Evolutionary conservation across 2,797 vertebrate genomes (phyloP), one percentile per base, ranked within the genome.

Genomic region (Apogon hyalosoma): DNA sequence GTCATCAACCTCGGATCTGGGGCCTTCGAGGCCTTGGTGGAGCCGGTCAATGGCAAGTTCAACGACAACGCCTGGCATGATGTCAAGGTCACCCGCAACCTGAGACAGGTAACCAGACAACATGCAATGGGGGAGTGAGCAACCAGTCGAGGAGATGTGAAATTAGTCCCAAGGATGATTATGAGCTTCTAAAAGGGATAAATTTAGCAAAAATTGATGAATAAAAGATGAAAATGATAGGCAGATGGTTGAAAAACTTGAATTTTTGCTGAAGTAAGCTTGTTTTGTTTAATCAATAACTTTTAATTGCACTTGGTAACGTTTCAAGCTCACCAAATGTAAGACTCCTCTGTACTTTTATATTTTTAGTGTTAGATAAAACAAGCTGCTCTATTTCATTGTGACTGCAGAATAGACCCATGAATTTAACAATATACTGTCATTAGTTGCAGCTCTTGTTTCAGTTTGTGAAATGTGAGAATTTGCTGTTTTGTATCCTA

Each of bases 51-150:
- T 90, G 98, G 98, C 92, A 99, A 99, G 94, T 99, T 98, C 97
- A 98, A 98, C 96, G 97, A 98, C 96, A 98, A 98, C 96, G 93
- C 94, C 94, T 99, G 97, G 98, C 97, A 99, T 93, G 97, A 99
- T 94, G 98, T 99, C 93, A 99, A 99, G 96, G 98, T 99, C 95
- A 99, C 98, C 92, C 96, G 97, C 95, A 99, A 99, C 95, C 96
- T 99, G 95, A 97, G 98, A 98, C 97, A 99, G 98, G 97, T 99
- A 99, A 98, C 96, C 95, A 92, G 94, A 95, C 92, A 94, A 72
- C 85, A 92, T 92, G 93, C 52, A 71, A 62, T 63, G 64, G 82
- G 85, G 64, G 85, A 75, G 64, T 47, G 64, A 80, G 67, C 11
- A 7, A 14, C 63, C 12, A 3, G 60, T 59, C 38, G 45, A 54